Base-by-base conservation (phyloP, 2,888 invertebrate species). In the Bombylius discolor region DNA sequence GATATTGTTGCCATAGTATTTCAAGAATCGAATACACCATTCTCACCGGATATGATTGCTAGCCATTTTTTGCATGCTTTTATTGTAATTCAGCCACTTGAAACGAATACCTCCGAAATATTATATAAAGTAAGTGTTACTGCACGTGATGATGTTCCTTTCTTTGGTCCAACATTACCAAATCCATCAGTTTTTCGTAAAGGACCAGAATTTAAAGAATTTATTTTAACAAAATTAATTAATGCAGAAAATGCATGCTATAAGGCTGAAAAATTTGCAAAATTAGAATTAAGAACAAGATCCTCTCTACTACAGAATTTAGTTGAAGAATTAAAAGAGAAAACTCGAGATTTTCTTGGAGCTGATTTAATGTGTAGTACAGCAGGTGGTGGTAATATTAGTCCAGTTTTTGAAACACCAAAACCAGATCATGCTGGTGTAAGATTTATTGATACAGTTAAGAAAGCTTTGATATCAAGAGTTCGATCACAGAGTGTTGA, bases 201-300 rank as follows among this genome's bases (percentile, higher is more conserved):
- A 70, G 91, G 92, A 14, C 84, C 86, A 56, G 93, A 94, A 69
- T 87, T 97, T 70, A 88, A 94, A 71, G 95, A 98, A 68, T 98
- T 98, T 76, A 82, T 98, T 23, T 81, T 98, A 44, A 96, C 97
- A 55, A 99, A 98, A 74, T 79, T 98, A 56, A 92, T 98, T 62
- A 98, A 98, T 73, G 98, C 96, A 5, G 98, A 99, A 72, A 93
- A 93, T 69, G 95, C 98, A 5, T 96, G 96, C 69, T 97, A 96
- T 77, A 96, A 96, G 74, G 96, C 97, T n/a, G 91, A 94, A 55
- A 94, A 96, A 71, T 98, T 98, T 76, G 89, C 96, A 12, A 93
- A 92, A 73, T 77, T 98, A 14, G 93, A 96, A 77, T 78, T 89
- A 65, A 80, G 98, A 64, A 98, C 98, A 5, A 77, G 97, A 52